Evolutionary conservation across 2,113 vertebrate species (phyloP), one percentile per base, ranked within the genome.

Genomic region (Cardinalis cardinalis): DNA sequence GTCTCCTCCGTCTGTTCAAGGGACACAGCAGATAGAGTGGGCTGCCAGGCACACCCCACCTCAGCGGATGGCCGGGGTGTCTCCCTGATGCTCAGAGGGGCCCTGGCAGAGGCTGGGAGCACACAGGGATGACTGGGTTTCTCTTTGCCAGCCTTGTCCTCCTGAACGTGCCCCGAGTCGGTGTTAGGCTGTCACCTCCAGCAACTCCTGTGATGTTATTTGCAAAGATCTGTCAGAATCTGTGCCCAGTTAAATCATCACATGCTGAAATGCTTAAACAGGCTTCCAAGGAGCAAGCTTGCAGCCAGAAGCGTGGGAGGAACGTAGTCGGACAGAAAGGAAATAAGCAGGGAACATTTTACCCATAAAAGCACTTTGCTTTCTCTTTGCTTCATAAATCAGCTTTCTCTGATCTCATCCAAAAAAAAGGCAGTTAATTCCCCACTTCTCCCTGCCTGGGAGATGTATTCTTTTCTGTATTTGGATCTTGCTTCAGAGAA

Each of bases 321-420:
- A 93, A 96, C 14, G 40, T 89, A 95, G 94, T 95, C 93, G 88
- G 84, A 95, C 89, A 95, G 93, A 95, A 94, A 92, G 95, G 95
- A 96, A 96, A 95, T 95, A 96, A 95, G 93, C 90, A 95, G 78
- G 92, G 95, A 96, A 93, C 95, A 94, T 96, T 96, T 94, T 96
- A 95, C 95, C 92, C 94, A 96, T 95, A 95, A 95, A 96, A 96
- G 93, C 92, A 92, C 90, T 95, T 94, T 74, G 95, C 94, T 94
- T 96, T 95, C 95, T 91, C 93, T 90, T 89, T 95, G 84, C 95
- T 95, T 93, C 93, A 95, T 95, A 94, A 96, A 95, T 95, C 93
- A 94, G 91, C 78, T 94, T 93, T 95, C 92, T 91, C 93, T 95
- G 95, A 95, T 95, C 93, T 94, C 92, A 85, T 93, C 95, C 94